Evolutionary conservation across 2,888 invertebrate genomes (phyloP), one percentile per base, ranked within the genome.

Genomic region (Hypena proboscidalis): DNA sequence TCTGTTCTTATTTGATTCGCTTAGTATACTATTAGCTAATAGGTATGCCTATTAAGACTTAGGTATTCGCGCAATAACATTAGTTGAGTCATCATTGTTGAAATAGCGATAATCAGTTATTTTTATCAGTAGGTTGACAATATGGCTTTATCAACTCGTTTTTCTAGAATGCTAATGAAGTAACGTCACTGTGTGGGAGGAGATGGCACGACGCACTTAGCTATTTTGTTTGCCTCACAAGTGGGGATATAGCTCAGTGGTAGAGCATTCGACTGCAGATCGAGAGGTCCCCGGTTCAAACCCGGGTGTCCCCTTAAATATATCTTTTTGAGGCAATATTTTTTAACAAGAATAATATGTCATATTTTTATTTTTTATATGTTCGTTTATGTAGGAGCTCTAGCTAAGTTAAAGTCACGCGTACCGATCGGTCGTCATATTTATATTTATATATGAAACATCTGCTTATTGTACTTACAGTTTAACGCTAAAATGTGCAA

Each of bases 181-280:
- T 58, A 46, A 53, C 33, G 33, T 58, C 50, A 61, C 22, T 37
- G 33, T 26, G 36, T 30, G 6, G 23, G 31, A 49, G 11, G 11
- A 37, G 30, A 33, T 36, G 44, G 38, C 21, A 25, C 8, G 37
- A 32, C n/a, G n/a, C n/a, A n/a, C n/a, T 27, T 0, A 3, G 27
- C 46, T 42, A 10, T 31, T 33, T 42, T 30, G 20, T 64, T 64
- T 64, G 2, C 0, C 0, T 1, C 0, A 0, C 13, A 44, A 2
- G 32, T n/a, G 80, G 85, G 85, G 84, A 85, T 85, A 85, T 84
- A 85, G 84, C 84, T 85, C 83, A 85, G 83, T 84, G 83, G 85
- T 85, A 84, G 84, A 84, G 83, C 84, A 85, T 84, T 85, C 85
- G 84, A 85, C 85, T 85, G 84, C 84, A 85, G 85, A 85, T 84